These are phyloP conservation scores for Manis crassicaudata DNA, from an alignment of 2,797 vertebrate species.

Conservation along the genomic window DNA sequence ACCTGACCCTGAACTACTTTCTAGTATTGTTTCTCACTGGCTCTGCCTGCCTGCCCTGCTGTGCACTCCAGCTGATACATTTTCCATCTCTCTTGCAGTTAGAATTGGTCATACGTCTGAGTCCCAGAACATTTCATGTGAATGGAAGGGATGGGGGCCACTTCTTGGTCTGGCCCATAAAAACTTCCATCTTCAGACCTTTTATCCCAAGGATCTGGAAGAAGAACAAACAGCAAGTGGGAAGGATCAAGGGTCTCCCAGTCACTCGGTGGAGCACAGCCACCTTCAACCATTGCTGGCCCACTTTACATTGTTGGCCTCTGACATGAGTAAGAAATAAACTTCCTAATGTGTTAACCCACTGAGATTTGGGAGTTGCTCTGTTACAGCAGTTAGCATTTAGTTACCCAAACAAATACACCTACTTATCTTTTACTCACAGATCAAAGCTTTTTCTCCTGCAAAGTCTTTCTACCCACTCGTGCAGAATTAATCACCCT, in stretches of 20 bases:
- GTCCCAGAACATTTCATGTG: not conserved
- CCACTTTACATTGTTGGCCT: not conserved
- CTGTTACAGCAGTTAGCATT: not conserved
- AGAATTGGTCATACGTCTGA: not conserved
- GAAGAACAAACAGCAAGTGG: not conserved
- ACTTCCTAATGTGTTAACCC: not conserved
- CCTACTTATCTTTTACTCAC: conserved; percentile 21
- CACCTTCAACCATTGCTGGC: not conserved
- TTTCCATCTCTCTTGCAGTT: not conserved
- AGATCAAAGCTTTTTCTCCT: conserved; percentile 54
- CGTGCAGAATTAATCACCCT: conserved; percentile 51
- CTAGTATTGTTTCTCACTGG: not conserved
- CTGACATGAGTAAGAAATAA: not conserved
- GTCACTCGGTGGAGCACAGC: not conserved
- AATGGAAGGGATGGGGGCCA: not conserved
- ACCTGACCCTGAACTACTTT: not conserved
- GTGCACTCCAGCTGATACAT: not conserved
- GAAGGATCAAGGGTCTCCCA: not conserved
- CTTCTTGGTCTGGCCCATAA: not conserved
- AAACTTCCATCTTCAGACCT: not conserved
- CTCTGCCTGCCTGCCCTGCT: not conserved
- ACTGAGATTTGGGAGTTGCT: not conserved
- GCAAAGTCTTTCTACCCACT: conserved; percentile 9
- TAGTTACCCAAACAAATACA: conserved; percentile 29
- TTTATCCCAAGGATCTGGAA: not conserved